phyloP scores from a whole-genome alignment of 35 echinoderm and acorn worm species.

The Acanthaster planci region DNA sequence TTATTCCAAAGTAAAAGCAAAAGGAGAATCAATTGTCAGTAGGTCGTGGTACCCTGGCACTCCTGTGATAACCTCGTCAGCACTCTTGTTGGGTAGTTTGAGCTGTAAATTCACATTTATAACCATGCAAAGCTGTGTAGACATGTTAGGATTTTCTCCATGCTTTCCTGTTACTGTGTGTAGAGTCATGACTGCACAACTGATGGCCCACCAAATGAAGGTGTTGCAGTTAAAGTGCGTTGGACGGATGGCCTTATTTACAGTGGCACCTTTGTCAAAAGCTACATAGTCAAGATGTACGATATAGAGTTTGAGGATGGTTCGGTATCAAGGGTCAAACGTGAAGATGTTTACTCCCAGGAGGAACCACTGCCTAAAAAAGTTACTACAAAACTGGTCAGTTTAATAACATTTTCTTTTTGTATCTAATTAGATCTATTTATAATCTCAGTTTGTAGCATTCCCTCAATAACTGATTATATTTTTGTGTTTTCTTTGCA shows the following conservation, averaged over 20 bases:
- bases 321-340: slow-evolving; percentile 69
- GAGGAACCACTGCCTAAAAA: slow-evolving; percentile 91
- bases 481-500: too few relatives aligned
- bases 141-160: neutral
- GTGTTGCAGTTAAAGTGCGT: slow-evolving; percentile 65
- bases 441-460: too few relatives aligned
- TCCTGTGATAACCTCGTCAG: neutral
- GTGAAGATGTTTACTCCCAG: slow-evolving; percentile 79
- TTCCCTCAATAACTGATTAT: too few relatives aligned
- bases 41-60: too few relatives aligned
- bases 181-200: slow-evolving; percentile 76
- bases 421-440: neutral
- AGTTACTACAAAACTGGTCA: slow-evolving; percentile 84
- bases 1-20: too few relatives aligned
- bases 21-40: too few relatives aligned
- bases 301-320: slow-evolving; percentile 88
- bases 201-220: slow-evolving; percentile 62
- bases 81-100: neutral
- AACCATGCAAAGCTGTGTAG: neutral
- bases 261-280: slow-evolving; percentile 61
- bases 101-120: neutral
- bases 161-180: neutral
- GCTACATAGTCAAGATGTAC: slow-evolving; percentile 65
- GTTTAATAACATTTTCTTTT: slow-evolving; percentile 30
- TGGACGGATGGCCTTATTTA: slow-evolving; percentile 83